phyloP scores from a whole-genome alignment of 1,140 invertebrate species.

The Carposina sasakii region DNA sequence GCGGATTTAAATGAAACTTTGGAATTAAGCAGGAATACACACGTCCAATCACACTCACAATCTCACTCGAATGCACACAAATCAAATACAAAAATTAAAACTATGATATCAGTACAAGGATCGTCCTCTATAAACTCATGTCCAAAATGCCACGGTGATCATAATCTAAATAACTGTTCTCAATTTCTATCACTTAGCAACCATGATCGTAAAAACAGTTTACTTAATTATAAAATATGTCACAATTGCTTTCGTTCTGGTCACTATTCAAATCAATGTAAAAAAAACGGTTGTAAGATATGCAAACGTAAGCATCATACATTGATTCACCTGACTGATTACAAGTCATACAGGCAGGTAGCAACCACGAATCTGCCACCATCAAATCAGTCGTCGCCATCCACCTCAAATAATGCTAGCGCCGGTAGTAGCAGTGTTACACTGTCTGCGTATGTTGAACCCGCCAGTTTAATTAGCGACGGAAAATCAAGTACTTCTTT shows the following conservation, averaged over 20 bases:
- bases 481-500: not conserved
- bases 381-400: not conserved
- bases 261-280: constrained; percentile 6
- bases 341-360: not conserved
- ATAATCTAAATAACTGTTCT: constrained; percentile 1
- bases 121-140: not conserved
- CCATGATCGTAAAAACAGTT: not conserved
- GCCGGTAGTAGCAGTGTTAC: not conserved
- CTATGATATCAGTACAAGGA: not conserved
- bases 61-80: no score
- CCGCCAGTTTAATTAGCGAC: not conserved
- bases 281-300: not conserved
- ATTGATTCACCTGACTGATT: not conserved
- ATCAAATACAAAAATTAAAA: not conserved
- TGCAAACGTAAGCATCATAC: constrained; percentile 7
- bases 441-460: not conserved
- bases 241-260: constrained; percentile 2
- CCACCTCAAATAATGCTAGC: no score
- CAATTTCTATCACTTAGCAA: not conserved
- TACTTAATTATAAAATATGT: constrained; percentile 1
- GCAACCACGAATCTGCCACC: not conserved
- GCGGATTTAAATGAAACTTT: constrained; percentile 4
- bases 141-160: constrained; percentile 1
- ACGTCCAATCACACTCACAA: no score
- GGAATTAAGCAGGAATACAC: no score